phyloP scores from a whole-genome alignment of 2,888 invertebrate genomes.

The Lacanobia wlatinum region DNA sequence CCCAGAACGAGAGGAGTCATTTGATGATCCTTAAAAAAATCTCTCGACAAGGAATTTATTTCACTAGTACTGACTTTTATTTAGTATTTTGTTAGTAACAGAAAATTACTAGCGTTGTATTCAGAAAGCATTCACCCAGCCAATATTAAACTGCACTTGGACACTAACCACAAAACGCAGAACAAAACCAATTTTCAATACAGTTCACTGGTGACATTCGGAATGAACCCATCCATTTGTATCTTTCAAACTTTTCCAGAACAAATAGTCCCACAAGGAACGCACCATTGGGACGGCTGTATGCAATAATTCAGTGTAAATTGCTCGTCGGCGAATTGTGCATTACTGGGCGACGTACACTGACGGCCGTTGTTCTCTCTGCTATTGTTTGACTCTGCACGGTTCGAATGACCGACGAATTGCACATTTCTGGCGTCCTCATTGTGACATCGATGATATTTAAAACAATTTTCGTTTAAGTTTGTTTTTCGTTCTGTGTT shows the following conservation, averaged over 20 bases:
- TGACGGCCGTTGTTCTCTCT: constrained; percentile 63
- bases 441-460: constrained; percentile 34
- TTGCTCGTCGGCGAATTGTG: constrained; percentile 73
- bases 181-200: constrained; percentile 36
- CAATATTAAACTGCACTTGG: background rate
- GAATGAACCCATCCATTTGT: constrained; percentile 61
- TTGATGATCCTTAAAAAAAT: no score
- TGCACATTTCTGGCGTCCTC: constrained; percentile 43
- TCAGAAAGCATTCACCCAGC: background rate
- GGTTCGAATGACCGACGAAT: constrained; percentile 60
- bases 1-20: no score
- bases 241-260: constrained; percentile 58
- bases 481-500: constrained; percentile 16
- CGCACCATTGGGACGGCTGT: constrained; percentile 68
- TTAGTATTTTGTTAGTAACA: background rate
- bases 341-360: constrained; percentile 72
- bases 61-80: no score
- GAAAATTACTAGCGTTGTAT: background rate
- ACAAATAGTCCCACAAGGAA: constrained; percentile 69
- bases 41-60: no score
- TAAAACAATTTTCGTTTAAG: constrained; percentile 29
- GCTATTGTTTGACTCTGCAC: constrained; percentile 63
- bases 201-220: constrained; percentile 34
- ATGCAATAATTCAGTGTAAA: constrained; percentile 80
- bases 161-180: constrained; percentile 1